Percentiles rank a stretch among this genome's conserved stretches.
Evolutionary conservation across 2,797 vertebrate genomes (phyloP).

Genomic region (Zalophus californianus): DNA sequence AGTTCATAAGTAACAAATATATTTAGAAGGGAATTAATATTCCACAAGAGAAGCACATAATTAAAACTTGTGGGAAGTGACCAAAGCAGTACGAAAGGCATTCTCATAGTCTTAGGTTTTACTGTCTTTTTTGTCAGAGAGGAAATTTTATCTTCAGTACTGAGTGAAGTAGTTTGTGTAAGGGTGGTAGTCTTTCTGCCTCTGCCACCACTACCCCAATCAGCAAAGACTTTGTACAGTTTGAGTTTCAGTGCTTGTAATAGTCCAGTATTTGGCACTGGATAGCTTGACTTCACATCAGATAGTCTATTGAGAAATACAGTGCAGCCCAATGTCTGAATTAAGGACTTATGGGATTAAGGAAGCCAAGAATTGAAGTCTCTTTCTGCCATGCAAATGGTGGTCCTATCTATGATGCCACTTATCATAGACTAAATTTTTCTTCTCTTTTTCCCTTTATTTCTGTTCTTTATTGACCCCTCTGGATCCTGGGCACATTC

Average conservation of each 20-base stretch:
- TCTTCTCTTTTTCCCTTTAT: not conserved
- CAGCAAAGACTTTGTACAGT: not conserved
- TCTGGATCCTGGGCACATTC: not conserved
- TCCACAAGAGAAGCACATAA: not conserved
- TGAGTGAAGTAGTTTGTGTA: not conserved
- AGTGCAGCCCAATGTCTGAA: not conserved
- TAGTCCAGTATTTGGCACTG: not conserved
- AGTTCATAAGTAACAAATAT: not conserved
- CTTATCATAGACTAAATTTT: not conserved
- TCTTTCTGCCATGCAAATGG: not conserved
- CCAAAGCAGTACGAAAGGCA: slow-evolving; percentile 34
- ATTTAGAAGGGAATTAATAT: not conserved
- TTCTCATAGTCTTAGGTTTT: not conserved
- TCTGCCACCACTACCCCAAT: not conserved
- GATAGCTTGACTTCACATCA: not conserved
- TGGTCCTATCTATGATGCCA: not conserved
- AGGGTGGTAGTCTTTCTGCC: not conserved
- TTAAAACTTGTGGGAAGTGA: not conserved
- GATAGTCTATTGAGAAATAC: not conserved
- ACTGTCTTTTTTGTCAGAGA: not conserved
- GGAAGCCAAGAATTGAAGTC: not conserved
- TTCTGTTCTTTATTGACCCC: not conserved
- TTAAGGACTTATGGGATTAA: not conserved
- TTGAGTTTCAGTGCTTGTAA: not conserved
- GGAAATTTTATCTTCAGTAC: not conserved